Evolutionary conservation across 2,113 vertebrate genomes (phyloP), one percentile per base, ranked within the genome.

Genomic region (Chaenocephalus aceratus): DNA sequence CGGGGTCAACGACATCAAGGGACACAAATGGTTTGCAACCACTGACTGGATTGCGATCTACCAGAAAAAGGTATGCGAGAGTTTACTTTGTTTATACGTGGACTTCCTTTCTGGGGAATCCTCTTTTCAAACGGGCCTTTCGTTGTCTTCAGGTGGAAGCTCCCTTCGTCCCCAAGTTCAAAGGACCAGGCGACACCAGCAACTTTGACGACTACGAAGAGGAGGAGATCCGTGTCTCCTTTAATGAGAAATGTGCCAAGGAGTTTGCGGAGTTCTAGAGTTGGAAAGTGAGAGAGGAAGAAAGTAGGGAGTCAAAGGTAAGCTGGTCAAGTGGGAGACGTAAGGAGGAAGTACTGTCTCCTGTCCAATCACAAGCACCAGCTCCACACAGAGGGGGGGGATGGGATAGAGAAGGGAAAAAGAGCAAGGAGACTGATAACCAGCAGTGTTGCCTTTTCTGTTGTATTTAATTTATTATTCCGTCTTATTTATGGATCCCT

Each of bases 121-220:
- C 6, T 2, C 36, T 49, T 66, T 23, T 82, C 6, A 66, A 5
- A 10, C 8, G 4, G 3, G 9, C n/a, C 0, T 77, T 62, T 57
- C 3, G n/a, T 49, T 36, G 15, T 71, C 30, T 58, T 48, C 26
- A 96, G 96, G 95, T 97, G 91, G 97, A 97, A 92, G 96, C 97
- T 74, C 97, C 97, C 8, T 97, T 98, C 81, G 95, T 97, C 90
- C 97, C 97, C 82, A 97, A 98, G 93, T 97, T 96, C 91, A 97
- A 97, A 95, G 97, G 97, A 83, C 96, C 97, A 0, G 97, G 97
- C 5, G 97, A 98, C 94, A 97, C 96, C 79, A 98, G 97, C 94
- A 97, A 98, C 94, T 98, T 98, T 30, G 97, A 98, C 5, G 97
- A 98, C 91, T 98, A 98, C 23, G 96, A 98, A 79, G 97, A 98